Evolutionary conservation across 2,888 invertebrate species (phyloP), one percentile per base, ranked within the genome.

Genomic region (Trissolcus japonicus): DNA sequence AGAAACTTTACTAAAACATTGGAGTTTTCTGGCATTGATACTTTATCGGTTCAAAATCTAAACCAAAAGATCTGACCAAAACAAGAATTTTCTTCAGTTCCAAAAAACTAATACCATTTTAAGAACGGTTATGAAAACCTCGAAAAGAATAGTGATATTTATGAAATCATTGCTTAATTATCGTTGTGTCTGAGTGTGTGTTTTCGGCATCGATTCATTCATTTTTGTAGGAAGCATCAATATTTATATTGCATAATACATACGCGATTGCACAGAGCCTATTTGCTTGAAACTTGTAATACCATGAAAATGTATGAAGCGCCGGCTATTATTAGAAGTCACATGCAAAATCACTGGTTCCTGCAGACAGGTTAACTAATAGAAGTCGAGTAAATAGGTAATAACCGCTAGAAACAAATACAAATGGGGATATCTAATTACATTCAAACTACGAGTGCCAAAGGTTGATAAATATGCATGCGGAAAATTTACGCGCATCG

Each of bases 181-280:
- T 35, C 35, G 35, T 11, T 35, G 7, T 35, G 35, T 11, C 35
- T 1, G 2, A 2, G 35, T 35, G 35, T 11, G 11, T 35, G 35
- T 35, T 35, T 35, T 35, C 11, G 11, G 35, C 35, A 35, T 35
- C 35, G 35, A 35, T 80, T 83, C 82, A 83, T 82, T 85, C 83
- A 85, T 88, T 88, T 88, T 88, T 86, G 84, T 86, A 86, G 85
- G 84, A 86, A 87, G 84, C 88, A 89, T 89, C 87, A 88, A 89
- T 89, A 89, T 89, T 89, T 89, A 89, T 88, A 86, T 85, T 85
- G 88, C 87, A 88, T 89, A 89, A 88, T 88, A 86, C 87, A 88
- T 88, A 85, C 84, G 85, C 87, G 86, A 88, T 88, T 88, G 86
- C 85, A 86, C 84, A 86, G 85, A 86, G 86, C 88, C 87, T 87